A percentile compares a stretch with the other conserved stretches of the same genome.
phyloP scores from a whole-genome alignment of 1,140 invertebrate genomes.

The Drosophila nikananu region DNA sequence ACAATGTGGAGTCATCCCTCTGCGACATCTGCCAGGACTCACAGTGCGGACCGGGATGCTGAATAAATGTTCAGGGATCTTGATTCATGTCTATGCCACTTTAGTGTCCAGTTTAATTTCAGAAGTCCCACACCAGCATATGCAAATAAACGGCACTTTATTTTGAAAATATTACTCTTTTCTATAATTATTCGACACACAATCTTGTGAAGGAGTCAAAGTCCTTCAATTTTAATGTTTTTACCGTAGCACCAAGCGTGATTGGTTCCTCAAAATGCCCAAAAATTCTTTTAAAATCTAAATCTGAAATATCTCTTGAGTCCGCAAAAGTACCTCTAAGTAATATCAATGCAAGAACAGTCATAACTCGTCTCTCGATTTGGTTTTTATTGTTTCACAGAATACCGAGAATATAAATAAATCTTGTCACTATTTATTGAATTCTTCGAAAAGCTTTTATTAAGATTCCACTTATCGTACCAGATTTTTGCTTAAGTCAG shows the following conservation, averaged over 20 bases:
- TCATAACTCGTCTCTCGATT: not conserved
- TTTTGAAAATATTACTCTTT: not conserved
- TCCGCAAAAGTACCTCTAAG: too few relatives aligned
- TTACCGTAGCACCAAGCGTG: too few relatives aligned
- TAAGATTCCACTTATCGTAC: not conserved
- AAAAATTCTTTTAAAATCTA: too few relatives aligned
- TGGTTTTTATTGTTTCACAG: not conserved
- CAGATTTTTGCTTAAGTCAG: not conserved
- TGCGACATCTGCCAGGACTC: slow-evolving; percentile 92
- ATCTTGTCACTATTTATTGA: not conserved
- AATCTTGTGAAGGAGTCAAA: not conserved
- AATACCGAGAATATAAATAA: not conserved
- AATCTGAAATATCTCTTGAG: too few relatives aligned
- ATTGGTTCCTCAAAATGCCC: too few relatives aligned
- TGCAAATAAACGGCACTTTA: not conserved
- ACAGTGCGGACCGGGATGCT: slow-evolving; percentile 86
- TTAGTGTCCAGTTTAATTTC: not conserved
- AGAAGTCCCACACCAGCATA: not conserved
- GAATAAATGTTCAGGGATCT: not conserved
- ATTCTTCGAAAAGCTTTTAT: not conserved
- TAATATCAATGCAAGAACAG: too few relatives aligned
- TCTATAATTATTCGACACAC: too few relatives aligned
- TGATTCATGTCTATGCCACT: not conserved
- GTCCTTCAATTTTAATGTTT: not conserved
- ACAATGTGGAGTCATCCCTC: slow-evolving; percentile 89